Percentiles rank a stretch among this genome's conserved stretches.
Conservation (phyloP, 1,140 invertebrate genomes). For the Popillia japonica region DNA sequence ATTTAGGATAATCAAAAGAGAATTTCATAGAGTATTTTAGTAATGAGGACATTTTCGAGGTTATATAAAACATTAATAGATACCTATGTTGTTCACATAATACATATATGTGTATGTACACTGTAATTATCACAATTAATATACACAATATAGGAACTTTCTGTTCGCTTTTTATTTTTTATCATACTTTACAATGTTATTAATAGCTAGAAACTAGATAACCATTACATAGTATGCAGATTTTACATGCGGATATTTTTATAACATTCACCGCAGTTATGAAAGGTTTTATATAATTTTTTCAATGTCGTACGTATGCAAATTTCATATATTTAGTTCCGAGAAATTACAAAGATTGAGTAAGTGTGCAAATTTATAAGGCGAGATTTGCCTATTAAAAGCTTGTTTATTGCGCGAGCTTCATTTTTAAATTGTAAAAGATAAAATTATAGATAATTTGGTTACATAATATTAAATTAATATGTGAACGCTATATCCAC, state of each 20-base stretch:
- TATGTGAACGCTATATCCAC: no score
- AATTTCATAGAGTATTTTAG: neutral
- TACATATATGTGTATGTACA: neutral
- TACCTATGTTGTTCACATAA: neutral
- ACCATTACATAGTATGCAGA: neutral
- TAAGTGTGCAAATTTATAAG: conserved; percentile 15
- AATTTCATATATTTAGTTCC: conserved; percentile 15
- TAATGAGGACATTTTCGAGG: neutral
- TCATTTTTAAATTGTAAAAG: neutral
- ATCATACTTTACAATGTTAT: neutral
- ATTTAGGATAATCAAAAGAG: neutral
- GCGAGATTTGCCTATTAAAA: conserved; percentile 14
- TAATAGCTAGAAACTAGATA: neutral
- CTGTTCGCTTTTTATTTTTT: neutral
- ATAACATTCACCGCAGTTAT: conserved; percentile 1
- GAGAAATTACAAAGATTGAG: neutral
- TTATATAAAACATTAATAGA: neutral
- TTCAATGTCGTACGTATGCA: conserved; percentile 34
- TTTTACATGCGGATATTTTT: neutral
- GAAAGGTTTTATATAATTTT: conserved; percentile 26
- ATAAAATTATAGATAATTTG: conserved; percentile 8
- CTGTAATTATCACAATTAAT: neutral
- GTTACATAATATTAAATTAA: neutral
- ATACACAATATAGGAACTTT: neutral
- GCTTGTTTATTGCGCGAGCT: neutral